These are phyloP conservation scores for Campopleginae sp. DNA, from an alignment of 2,888 invertebrate species.

Conservation along the genomic window DNA sequence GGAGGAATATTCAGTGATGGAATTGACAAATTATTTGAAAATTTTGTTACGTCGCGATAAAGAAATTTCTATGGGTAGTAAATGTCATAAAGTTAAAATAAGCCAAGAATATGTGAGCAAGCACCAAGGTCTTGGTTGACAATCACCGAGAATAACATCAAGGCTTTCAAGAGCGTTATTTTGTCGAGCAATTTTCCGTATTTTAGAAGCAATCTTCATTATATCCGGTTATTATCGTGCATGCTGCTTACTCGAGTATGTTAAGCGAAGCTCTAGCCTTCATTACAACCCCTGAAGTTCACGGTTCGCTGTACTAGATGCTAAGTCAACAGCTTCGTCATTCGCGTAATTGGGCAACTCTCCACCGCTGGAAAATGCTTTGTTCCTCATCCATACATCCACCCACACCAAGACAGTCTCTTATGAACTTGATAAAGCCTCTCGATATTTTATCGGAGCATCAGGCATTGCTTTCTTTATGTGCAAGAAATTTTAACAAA, in stretches of 20 bases:
- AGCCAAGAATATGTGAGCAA: not conserved
- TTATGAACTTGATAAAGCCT: not conserved
- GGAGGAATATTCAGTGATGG: no score
- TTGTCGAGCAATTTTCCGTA: slow-evolving; percentile 17
- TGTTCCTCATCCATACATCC: slow-evolving; percentile 12
- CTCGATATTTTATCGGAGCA: not conserved
- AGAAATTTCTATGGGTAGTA: not conserved
- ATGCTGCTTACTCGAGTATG: slow-evolving; percentile 33
- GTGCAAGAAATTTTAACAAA: not conserved
- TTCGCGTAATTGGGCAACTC: slow-evolving; percentile 47
- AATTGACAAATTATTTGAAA: no score
- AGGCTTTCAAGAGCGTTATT: slow-evolving; percentile 13
- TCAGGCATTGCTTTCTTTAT: not conserved
- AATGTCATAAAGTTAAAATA: not conserved
- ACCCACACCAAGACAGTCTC: not conserved
- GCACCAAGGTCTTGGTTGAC: slow-evolving; percentile 4
- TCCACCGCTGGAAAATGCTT: slow-evolving; percentile 22
- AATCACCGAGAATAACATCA: slow-evolving; percentile 4
- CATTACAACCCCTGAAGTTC: slow-evolving; percentile 48
- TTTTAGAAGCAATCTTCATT: slow-evolving; percentile 36
- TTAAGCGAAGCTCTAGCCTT: slow-evolving; percentile 15
- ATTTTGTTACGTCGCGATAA: not conserved
- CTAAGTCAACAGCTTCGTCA: slow-evolving; percentile 43
- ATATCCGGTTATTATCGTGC: slow-evolving; percentile 33
- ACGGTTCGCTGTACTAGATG: slow-evolving; percentile 30